phyloP scores from a whole-genome alignment of 2,888 invertebrate genomes.

The Ptycholaimellus sp. region DNA sequence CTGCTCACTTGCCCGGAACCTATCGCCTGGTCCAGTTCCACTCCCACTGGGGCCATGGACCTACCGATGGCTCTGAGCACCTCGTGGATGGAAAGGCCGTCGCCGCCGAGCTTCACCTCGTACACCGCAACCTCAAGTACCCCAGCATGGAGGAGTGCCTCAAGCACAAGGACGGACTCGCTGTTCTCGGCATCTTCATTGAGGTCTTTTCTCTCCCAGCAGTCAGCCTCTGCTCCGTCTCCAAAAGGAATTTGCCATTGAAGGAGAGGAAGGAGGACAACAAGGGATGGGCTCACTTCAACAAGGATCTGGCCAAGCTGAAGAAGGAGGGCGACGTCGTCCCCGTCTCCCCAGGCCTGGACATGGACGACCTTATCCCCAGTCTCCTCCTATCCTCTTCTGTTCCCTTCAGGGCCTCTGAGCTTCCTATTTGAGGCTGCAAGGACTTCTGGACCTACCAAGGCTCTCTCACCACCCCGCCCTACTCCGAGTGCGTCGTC shows the following conservation, averaged over 20 bases:
- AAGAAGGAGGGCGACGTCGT: no score
- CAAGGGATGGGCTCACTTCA: no score
- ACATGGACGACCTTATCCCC: no score
- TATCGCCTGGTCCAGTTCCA: conserved; percentile 6
- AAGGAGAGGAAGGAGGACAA: no score
- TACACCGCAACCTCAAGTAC: conserved; percentile 5
- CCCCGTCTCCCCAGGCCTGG: no score
- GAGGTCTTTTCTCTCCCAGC: neutral
- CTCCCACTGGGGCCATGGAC: conserved; percentile 6
- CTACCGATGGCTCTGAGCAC: conserved; percentile 8
- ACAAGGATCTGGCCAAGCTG: no score
- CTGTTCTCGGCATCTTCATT: conserved; percentile 6
- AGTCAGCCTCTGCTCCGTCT: neutral
- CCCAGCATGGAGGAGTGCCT: conserved; percentile 2
- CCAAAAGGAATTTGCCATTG: neutral
- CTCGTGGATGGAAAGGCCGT: conserved; percentile 2
- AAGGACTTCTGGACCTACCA: conserved; percentile 19
- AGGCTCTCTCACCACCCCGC: conserved; percentile 21
- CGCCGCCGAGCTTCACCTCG: conserved; percentile 5
- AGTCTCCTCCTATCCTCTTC: no score
- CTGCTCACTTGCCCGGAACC: conserved; percentile 1
- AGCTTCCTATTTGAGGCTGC: no score
- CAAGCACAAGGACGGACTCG: conserved; percentile 4
- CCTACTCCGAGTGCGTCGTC: conserved; percentile 18
- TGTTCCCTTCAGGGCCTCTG: no score